phyloP scores from a whole-genome alignment of 2,797 vertebrate genomes.

The Hippoglossus hippoglossus region DNA sequence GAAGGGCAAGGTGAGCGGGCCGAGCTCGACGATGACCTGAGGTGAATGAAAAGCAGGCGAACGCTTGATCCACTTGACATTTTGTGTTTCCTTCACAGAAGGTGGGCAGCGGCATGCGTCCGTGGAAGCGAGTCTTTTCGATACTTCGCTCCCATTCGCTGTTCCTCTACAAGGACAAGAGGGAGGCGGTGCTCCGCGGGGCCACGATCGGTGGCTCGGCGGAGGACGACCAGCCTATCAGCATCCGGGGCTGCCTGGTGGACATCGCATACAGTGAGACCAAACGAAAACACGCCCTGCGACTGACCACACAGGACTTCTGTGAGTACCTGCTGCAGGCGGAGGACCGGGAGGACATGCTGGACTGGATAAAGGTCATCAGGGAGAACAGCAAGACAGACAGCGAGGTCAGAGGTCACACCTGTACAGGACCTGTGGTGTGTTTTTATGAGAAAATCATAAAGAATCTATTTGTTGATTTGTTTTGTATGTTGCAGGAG shows the following conservation, averaged over 20 bases:
- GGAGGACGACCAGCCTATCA: constrained; percentile 96
- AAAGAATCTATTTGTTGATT: background rate
- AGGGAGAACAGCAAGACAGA: constrained; percentile 96
- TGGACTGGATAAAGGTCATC: constrained; percentile 97
- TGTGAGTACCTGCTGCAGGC: constrained; percentile 99
- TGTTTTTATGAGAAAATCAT: background rate
- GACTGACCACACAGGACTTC: constrained; percentile 98
- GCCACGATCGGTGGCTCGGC: constrained; percentile 83
- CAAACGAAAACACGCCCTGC: constrained; percentile 95
- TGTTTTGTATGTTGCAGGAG: constrained; percentile 84
- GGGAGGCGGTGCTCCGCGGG: constrained; percentile 90
- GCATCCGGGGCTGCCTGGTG: constrained; percentile 96
- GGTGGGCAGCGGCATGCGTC: constrained; percentile 94
- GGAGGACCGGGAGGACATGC: constrained; percentile 97
- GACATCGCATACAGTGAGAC: constrained; percentile 99
- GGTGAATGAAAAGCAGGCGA: too few species aligned
- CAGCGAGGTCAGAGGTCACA: constrained; percentile 90
- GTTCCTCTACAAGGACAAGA: constrained; percentile 97
- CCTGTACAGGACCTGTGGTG: background rate
- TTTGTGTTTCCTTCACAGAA: constrained; percentile 82
- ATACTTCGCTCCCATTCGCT: constrained; percentile 92
- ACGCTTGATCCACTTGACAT: background rate
- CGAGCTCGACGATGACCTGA: background rate
- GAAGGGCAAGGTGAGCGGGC: constrained; percentile 92
- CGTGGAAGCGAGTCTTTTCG: constrained; percentile 95